Percentiles rank a stretch among this genome's conserved stretches.
These are phyloP conservation scores for Ancistrus triradiatus DNA, from an alignment of 2,113 vertebrate genomes.

Conservation along the genomic window DNA sequence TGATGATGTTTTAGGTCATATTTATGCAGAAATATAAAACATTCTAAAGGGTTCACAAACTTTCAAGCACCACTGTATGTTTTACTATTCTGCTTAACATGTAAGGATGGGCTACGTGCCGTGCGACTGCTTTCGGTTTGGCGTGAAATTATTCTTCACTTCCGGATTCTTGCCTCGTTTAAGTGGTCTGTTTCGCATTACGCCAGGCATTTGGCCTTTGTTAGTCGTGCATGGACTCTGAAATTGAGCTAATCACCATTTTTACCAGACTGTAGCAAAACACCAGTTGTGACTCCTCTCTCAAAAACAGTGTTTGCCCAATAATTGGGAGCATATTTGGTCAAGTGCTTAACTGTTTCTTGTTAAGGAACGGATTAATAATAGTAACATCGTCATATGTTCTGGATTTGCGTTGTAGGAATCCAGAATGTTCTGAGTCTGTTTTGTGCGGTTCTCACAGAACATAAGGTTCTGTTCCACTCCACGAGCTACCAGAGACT, in stretches of 20 bases:
- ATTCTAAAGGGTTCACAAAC: too few species aligned
- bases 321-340: too few species aligned
- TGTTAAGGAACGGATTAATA: too few species aligned
- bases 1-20: too few species aligned
- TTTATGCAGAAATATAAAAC: too few species aligned
- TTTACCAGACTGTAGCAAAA: not conserved
- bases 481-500: slow-evolving; percentile 96
- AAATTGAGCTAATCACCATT: slow-evolving; percentile 14
- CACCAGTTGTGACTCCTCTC: not conserved
- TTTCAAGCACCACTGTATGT: too few species aligned
- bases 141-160: slow-evolving; percentile 7
- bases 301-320: too few species aligned
- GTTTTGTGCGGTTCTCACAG: slow-evolving; percentile 93
- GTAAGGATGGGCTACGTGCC: not conserved
- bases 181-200: slow-evolving; percentile 23
- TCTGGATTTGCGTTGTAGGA: slow-evolving; percentile 69
- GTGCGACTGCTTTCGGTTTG: slow-evolving; percentile 5
- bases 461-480: slow-evolving; percentile 97
- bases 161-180: not conserved
- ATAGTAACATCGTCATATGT: too few species aligned
- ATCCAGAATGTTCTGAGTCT: slow-evolving; percentile 96
- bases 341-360: too few species aligned
- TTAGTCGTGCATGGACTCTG: slow-evolving; percentile 13
- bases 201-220: slow-evolving; percentile 2
- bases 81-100: slow-evolving; percentile 2